phyloP scores from a whole-genome alignment of 2,797 vertebrate genomes.

The Crenuchus spilurus region DNA sequence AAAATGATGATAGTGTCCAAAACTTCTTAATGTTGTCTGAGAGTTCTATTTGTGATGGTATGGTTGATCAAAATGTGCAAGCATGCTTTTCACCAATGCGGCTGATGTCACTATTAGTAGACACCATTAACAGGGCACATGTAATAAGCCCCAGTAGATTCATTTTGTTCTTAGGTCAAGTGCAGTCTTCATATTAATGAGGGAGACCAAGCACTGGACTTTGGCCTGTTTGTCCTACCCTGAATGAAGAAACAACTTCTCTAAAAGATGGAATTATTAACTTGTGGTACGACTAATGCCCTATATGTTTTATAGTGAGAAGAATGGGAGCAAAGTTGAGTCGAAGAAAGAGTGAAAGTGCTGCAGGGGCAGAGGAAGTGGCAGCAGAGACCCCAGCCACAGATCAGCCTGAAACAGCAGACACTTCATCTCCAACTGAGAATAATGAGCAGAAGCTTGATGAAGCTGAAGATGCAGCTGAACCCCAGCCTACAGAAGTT shows the following conservation, averaged over 20 bases:
- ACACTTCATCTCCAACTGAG: not conserved
- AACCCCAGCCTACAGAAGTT: slow-evolving; percentile 17
- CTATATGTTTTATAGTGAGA: slow-evolving; percentile 13
- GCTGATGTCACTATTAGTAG: no score
- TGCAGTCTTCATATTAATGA: slow-evolving; percentile 9
- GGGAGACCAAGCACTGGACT: not conserved
- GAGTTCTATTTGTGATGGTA: not conserved
- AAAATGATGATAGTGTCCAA: not conserved
- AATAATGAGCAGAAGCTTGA: slow-evolving; percentile 25
- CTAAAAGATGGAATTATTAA: not conserved
- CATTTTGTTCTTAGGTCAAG: not conserved
- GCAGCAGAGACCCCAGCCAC: slow-evolving; percentile 54
- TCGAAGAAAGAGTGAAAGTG: slow-evolving; percentile 82
- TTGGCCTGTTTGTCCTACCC: not conserved
- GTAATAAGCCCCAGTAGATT: not conserved
- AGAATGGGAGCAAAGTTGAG: slow-evolving; percentile 84
- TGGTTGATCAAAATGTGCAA: not conserved
- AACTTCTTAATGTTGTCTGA: not conserved
- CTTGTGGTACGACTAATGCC: not conserved
- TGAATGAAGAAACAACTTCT: not conserved
- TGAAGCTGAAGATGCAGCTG: slow-evolving; percentile 29
- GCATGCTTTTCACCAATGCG: not conserved
- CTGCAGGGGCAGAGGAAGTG: slow-evolving; percentile 49
- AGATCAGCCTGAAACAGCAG: slow-evolving; percentile 44
- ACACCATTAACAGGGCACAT: not conserved